Conservation (phyloP, 2,797 vertebrate species). For the Myripristis jacobus region DNA sequence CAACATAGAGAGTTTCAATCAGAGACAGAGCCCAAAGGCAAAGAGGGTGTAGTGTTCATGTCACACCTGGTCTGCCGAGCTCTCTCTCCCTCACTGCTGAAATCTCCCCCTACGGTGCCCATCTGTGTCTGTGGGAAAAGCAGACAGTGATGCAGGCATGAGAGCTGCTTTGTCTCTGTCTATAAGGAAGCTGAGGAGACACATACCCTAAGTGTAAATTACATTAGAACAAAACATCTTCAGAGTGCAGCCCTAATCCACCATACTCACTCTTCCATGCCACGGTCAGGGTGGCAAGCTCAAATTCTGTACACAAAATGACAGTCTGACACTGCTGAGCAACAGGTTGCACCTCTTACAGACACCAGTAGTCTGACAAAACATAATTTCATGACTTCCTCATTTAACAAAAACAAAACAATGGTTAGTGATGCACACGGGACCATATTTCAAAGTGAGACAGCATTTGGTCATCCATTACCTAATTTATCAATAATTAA, state of each 20-base stretch:
- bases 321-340: no score
- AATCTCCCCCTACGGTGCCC: slow-evolving; percentile 46
- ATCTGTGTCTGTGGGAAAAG: slow-evolving; percentile 56
- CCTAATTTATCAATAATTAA: no score
- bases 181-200: slow-evolving; percentile 27
- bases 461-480: no score
- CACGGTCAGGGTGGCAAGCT: no score
- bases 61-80: slow-evolving; percentile 60
- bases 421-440: no score
- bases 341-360: no score
- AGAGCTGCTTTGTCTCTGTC: slow-evolving; percentile 23
- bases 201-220: slow-evolving; percentile 47
- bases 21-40: slow-evolving; percentile 48
- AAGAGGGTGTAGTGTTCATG: slow-evolving; percentile 46
- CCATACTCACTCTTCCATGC: no score
- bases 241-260: slow-evolving; percentile 5
- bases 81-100: slow-evolving; percentile 34
- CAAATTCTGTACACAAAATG: no score
- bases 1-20: slow-evolving; percentile 56
- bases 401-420: no score
- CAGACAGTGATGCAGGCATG: slow-evolving; percentile 28
- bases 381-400: no score
- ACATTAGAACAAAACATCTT: slow-evolving; percentile 29
- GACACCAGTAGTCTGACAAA: no score
- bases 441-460: no score